Percentiles rank a stretch among this genome's conserved stretches.
These are phyloP conservation scores for Anthoscopus minutus DNA, from an alignment of 2,113 vertebrate genomes.

Conservation along the genomic window DNA sequence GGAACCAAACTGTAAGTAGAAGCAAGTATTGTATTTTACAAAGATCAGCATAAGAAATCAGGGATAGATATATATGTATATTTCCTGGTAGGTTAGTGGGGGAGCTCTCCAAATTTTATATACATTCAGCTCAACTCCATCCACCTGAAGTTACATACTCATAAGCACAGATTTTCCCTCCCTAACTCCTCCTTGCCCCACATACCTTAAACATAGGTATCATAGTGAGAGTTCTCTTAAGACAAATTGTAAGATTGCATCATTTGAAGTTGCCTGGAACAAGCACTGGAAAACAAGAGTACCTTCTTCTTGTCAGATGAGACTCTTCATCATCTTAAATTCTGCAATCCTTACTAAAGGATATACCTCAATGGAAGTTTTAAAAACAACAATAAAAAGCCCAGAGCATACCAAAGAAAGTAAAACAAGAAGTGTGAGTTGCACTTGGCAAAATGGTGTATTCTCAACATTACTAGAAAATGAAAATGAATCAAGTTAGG, in stretches of 20 bases:
- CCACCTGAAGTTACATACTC: background rate
- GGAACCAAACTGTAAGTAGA: background rate
- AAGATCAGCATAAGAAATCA: background rate
- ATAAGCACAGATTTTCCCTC: background rate
- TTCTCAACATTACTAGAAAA: slow-evolving; percentile 22
- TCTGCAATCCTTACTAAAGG: background rate
- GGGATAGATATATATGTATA: background rate
- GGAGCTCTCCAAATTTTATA: background rate
- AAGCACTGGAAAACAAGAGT: background rate
- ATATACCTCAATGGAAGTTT: background rate
- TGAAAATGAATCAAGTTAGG: slow-evolving; percentile 20
- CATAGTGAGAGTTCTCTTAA: background rate
- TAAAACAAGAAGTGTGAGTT: slow-evolving; percentile 16
- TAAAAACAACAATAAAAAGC: background rate
- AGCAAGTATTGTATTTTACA: background rate
- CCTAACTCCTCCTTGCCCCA: background rate
- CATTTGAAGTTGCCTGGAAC: background rate
- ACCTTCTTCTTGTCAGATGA: background rate
- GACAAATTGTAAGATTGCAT: background rate
- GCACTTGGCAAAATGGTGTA: slow-evolving; percentile 15
- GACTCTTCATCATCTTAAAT: background rate
- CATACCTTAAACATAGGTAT: background rate
- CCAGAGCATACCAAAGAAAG: background rate
- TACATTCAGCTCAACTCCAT: background rate
- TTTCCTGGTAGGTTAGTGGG: background rate